These are phyloP conservation scores for Sylvilagus bachmani DNA, from an alignment of 2,113 vertebrate species.

Conservation along the genomic window DNA sequence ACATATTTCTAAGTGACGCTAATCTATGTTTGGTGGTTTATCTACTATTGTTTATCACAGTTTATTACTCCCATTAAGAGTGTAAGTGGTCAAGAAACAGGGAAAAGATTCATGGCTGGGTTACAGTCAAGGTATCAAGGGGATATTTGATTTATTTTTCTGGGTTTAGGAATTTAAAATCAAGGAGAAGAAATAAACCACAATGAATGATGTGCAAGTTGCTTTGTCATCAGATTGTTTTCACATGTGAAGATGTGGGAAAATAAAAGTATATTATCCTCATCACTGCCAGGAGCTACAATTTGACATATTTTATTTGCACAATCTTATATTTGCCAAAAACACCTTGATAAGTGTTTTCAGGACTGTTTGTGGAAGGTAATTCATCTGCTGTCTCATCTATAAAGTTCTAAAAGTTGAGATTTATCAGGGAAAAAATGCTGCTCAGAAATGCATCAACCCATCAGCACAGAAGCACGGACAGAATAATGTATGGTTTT, in stretches of 20 bases:
- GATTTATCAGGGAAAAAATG: not conserved
- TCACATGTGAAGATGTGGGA: not conserved
- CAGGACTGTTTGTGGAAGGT: not conserved
- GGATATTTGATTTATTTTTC: not conserved
- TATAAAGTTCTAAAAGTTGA: not conserved
- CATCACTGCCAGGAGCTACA: not conserved
- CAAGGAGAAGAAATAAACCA: not conserved
- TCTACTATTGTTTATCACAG: not conserved
- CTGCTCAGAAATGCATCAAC: conserved; percentile 13
- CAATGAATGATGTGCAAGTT: not conserved
- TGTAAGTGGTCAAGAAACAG: not conserved
- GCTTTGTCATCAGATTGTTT: not conserved
- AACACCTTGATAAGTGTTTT: not conserved
- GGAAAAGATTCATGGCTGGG: no score
- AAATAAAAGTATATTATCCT: not conserved
- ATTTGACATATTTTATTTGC: not conserved
- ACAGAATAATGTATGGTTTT: not conserved
- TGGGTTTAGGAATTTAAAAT: not conserved
- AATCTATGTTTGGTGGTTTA: not conserved
- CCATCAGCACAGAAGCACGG: not conserved
- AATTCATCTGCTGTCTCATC: not conserved
- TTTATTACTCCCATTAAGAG: not conserved
- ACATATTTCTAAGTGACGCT: not conserved
- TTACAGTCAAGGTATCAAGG: not conserved
- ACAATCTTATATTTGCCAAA: conserved; percentile 46